Percentiles rank a stretch among this genome's conserved stretches.
Conservation (phyloP, 2,797 vertebrate genomes). For the Acanthurus tractus region DNA sequence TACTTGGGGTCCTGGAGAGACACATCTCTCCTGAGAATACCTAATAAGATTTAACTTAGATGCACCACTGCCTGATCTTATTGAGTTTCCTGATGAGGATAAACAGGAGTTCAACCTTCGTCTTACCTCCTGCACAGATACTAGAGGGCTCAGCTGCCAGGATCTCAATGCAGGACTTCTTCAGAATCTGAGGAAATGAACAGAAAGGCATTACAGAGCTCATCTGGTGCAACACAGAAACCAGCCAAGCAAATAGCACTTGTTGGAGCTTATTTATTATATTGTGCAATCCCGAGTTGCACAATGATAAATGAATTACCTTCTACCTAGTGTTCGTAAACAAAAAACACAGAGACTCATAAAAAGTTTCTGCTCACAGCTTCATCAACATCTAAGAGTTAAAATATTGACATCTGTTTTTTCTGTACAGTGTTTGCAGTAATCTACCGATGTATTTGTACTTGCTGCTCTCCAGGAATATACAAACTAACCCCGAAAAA, state of each 20-base stretch:
- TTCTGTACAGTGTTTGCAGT: too few relatives aligned
- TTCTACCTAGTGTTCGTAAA: neutral
- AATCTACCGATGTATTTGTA: constrained; percentile 9
- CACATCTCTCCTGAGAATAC: too few relatives aligned
- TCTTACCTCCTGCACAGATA: constrained; percentile 97
- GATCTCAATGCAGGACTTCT: constrained; percentile 98
- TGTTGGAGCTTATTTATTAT: neutral
- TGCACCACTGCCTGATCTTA: neutral
- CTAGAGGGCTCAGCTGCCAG: constrained; percentile 97
- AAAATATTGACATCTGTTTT: neutral
- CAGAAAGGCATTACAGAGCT: constrained; percentile 26
- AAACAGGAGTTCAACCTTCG: neutral
- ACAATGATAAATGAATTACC: too few relatives aligned
- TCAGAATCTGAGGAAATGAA: constrained; percentile 90
- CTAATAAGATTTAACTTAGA: too few relatives aligned
- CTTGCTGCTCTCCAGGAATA: constrained; percentile 54
- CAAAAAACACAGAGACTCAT: neutral
- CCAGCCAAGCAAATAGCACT: neutral
- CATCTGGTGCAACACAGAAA: neutral
- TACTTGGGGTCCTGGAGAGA: too few relatives aligned
- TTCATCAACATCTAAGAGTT: neutral
- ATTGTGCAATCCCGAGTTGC: too few relatives aligned
- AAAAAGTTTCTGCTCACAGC: neutral
- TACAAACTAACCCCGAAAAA: constrained; percentile 34
- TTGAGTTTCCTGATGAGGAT: neutral